Conservation (phyloP, 1,140 invertebrate genomes). For the Caenorhabditis briggsae region DNA sequence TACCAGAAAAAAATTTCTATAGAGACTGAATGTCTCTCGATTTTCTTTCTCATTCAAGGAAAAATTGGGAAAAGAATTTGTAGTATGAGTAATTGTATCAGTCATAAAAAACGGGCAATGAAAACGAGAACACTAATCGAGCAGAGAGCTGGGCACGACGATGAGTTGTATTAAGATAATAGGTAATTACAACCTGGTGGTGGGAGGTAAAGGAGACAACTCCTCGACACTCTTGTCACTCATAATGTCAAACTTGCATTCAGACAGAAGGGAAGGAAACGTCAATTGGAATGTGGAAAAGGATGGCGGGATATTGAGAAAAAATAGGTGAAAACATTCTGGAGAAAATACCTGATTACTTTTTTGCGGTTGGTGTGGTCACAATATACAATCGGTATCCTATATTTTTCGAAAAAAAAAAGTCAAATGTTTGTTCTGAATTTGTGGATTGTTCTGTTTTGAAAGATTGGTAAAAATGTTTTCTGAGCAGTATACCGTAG, state of each 20-base stretch:
- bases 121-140: neutral
- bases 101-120: slow-evolving; percentile 2
- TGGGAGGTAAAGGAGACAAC: neutral
- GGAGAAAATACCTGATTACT: no score
- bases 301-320: neutral
- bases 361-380: neutral
- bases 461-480: no score
- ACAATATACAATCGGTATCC: neutral
- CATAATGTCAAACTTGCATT: slow-evolving; percentile 52
- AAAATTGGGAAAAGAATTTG: neutral
- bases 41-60: neutral
- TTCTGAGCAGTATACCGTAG: no score
- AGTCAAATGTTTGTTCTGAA: no score
- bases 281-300: slow-evolving; percentile 32
- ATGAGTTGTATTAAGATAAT: slow-evolving; percentile 27
- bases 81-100: slow-evolving; percentile 1
- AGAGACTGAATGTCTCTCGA: slow-evolving; percentile 7
- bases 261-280: slow-evolving; percentile 21
- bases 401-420: neutral
- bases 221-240: slow-evolving; percentile 41
- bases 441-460: no score
- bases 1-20: neutral
- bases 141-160: neutral
- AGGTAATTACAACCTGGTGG: slow-evolving; percentile 47
- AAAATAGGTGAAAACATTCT: neutral